Conservation (phyloP, 2,797 vertebrate genomes). For the Euphonia xanthogaster region DNA sequence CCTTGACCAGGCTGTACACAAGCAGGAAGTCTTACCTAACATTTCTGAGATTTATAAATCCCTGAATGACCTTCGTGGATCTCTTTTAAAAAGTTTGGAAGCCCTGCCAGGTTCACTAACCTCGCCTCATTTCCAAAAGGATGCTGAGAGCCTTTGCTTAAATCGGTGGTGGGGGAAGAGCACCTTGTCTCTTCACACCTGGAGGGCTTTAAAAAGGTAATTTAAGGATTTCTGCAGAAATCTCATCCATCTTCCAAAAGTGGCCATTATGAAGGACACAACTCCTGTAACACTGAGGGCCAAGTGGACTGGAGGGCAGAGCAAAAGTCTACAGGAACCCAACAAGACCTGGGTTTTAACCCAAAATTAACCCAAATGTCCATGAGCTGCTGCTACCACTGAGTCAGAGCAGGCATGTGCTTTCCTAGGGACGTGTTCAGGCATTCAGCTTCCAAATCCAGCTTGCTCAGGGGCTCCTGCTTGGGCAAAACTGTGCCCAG, state of each 20-base stretch:
- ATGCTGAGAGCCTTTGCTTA: background rate
- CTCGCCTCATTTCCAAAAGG: background rate
- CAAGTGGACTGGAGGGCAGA: background rate
- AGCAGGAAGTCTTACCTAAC: background rate
- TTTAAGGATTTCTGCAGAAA: background rate
- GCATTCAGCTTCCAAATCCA: background rate
- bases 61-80: background rate
- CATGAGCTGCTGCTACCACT: accelerated
- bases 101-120: background rate
- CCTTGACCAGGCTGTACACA: background rate
- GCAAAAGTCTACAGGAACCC: background rate
- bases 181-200: background rate
- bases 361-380: background rate
- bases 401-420: accelerated
- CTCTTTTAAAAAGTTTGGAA: background rate
- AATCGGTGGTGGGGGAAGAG: background rate
- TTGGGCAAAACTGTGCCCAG: background rate
- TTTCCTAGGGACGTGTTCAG: background rate
- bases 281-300: background rate
- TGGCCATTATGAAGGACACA: background rate
- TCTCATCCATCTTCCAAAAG: background rate
- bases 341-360: background rate
- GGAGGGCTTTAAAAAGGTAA: background rate
- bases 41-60: background rate
- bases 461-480: background rate